Evolutionary conservation across 1,140 invertebrate genomes (phyloP), one percentile per base, ranked within the genome.

Genomic region (Magallana gigas): DNA sequence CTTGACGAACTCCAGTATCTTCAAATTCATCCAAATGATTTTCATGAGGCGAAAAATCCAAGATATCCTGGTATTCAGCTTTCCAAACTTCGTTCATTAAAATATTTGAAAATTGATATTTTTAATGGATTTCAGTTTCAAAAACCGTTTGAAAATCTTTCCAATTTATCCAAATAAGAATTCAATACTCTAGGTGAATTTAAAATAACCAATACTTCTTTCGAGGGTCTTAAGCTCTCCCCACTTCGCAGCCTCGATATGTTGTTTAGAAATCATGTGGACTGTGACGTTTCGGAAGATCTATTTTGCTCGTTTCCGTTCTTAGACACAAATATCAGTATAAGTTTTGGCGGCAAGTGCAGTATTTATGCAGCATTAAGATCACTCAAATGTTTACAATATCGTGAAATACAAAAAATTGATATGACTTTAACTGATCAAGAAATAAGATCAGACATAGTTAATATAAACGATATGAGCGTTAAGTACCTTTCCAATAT

Each of bases 11-110:
- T 64, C 60, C 16, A 64, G 14, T 16, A 16, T 18, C 60, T 64
- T 64, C 16, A 64, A 64, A 64, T 64, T 64, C 16, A 64, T 64
- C 60, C 18, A n/a, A 64, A 64, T 64, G 18, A 64, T 64, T 64
- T 64, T 16, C 7, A n/a, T 7, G 7, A 16, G 5, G 60, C 36
- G 36, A 48, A 48, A 48, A 48, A 64, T 7, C 16, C 16, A 6
- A 64, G 7, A 18, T 64, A 64, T 18, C 60, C 60, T 16, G 16
- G 18, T 64, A 18, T 64, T 64, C 16, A 16, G 18, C 60, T 64
- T 64, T 64, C 60, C 16, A 18, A 16, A 64, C 60, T 64, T 64
- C 60, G 18, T 6, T 64, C 60, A 8, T 4, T 64, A 18, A 7
- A 18, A n/a, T n/a, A 18, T 18, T 18, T 64, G 60, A 18, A 64